Percentiles rank a stretch among this genome's conserved stretches.
phyloP scores from a whole-genome alignment of 1,140 invertebrate genomes.

The Lanistes nyassanus region DNA sequence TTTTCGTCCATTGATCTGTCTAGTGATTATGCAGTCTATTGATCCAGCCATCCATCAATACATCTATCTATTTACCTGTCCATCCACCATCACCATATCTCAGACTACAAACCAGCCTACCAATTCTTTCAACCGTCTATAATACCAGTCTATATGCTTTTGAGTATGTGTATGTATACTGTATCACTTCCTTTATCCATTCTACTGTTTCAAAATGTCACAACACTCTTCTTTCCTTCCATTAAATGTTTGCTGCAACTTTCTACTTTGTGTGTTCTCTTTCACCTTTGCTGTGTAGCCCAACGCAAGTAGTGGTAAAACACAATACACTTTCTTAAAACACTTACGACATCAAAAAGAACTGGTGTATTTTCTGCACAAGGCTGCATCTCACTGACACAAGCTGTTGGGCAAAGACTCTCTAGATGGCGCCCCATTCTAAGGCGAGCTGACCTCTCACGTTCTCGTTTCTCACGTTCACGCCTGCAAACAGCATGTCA shows the following conservation, averaged over 20 bases:
- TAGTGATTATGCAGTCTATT: not conserved
- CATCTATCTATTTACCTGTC: not conserved
- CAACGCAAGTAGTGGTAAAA: no score
- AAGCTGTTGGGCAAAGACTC: slow-evolving; percentile 50
- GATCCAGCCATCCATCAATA: not conserved
- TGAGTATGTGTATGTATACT: not conserved
- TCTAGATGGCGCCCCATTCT: slow-evolving; percentile 53
- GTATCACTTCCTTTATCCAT: no score
- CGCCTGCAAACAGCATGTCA: slow-evolving; percentile 26
- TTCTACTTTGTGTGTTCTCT: no score
- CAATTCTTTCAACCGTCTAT: no score
- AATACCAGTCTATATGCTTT: not conserved
- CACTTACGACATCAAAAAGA: slow-evolving; percentile 59
- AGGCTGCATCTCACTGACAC: slow-evolving; percentile 51
- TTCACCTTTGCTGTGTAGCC: no score
- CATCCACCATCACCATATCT: not conserved
- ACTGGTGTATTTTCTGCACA: slow-evolving; percentile 57
- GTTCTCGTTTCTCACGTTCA: slow-evolving; percentile 48
- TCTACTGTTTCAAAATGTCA: no score
- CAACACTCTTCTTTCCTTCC: no score
- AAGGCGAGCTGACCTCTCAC: slow-evolving; percentile 48
- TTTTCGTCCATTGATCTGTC: no score
- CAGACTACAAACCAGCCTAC: no score
- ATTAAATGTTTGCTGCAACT: no score
- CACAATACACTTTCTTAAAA: no score